Evolutionary conservation across 1,140 invertebrate genomes (phyloP).

Genomic region (Sweltsa coloradensis): DNA sequence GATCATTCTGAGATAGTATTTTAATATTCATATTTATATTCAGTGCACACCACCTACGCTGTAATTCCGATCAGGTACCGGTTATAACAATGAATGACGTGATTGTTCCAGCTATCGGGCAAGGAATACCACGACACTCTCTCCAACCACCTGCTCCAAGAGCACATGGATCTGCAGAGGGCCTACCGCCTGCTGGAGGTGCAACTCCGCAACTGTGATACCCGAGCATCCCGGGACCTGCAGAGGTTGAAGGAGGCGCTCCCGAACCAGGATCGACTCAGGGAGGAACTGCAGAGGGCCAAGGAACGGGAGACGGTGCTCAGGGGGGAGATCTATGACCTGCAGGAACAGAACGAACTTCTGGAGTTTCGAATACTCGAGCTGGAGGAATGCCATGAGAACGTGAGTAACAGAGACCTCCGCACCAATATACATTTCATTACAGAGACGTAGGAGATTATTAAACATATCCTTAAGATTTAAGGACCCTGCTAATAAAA

Average conservation of each 20-base stretch:
- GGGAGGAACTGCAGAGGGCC: slow-evolving; percentile 28
- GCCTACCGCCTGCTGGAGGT: slow-evolving; percentile 17
- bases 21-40: too few relatives aligned
- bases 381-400: slow-evolving; percentile 31
- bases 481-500: too few relatives aligned
- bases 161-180: slow-evolving; percentile 19
- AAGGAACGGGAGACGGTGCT: slow-evolving; percentile 38
- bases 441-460: too few relatives aligned
- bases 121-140: slow-evolving; percentile 28
- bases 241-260: slow-evolving; percentile 23
- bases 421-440: too few relatives aligned
- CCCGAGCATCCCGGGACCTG: slow-evolving; percentile 1
- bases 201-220: slow-evolving; percentile 1
- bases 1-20: too few relatives aligned
- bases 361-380: slow-evolving; percentile 45
- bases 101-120: slow-evolving; percentile 21
- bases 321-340: slow-evolving; percentile 37
- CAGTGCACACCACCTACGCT: too few relatives aligned
- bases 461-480: too few relatives aligned
- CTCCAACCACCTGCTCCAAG: slow-evolving; percentile 30
- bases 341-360: slow-evolving; percentile 42
- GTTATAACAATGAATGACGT: slow-evolving; percentile 18
- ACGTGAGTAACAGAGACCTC: slow-evolving; percentile 8
- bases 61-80: too few relatives aligned
- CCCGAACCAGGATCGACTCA: slow-evolving; percentile 24